Base-by-base conservation (phyloP, 2,888 invertebrate species). In the Cosmorhoe ocellata region DNA sequence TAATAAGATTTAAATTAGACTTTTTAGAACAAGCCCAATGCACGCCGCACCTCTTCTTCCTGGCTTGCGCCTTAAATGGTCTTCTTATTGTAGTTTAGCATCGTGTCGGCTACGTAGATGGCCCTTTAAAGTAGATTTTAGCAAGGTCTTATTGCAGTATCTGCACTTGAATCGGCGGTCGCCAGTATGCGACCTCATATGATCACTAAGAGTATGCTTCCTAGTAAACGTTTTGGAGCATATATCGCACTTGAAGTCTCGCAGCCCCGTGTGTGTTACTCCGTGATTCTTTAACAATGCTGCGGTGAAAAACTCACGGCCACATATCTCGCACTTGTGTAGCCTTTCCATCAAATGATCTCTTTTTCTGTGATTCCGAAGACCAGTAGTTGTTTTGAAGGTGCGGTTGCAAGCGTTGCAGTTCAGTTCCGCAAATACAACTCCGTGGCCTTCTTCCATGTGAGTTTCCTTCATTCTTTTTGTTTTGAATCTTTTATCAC, bases 271-370 rank as follows among this genome's bases (percentile, higher is more conserved):
- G 32, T 84, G 85, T 31, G 75, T 79, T 0, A 72, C 59, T 73
- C 77, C 71, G n/a, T 86, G 85, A 1, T 69, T 67, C 9, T 66
- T 61, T 31, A 84, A 49, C 9, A 62, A 58, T 9, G 66, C 67
- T 24, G 64, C 66, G 0, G 64, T 64, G 43, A 75, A 85, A 31
- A 81, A 83, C 3, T 66, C 68, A 68, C 81, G 86, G 0, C 83
- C 84, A 32, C 91, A 91, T 6, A 88, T 74, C 0, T 67, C 64
- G 37, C 91, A 91, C 12, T 76, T 77, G 27, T 84, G 87, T 9
- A 76, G 70, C 13, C 75, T 65, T 47, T 84, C 82, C 68, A 79
- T 61, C 3, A 91, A 67, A 46, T 91, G 91, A 6, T 85, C 79
- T 49, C 76, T 81, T 54, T 76, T 82, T 2, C 69, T 76, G 33